Conservation (phyloP, 2,797 vertebrate genomes). For the Pipistrellus pipistrellus region DNA sequence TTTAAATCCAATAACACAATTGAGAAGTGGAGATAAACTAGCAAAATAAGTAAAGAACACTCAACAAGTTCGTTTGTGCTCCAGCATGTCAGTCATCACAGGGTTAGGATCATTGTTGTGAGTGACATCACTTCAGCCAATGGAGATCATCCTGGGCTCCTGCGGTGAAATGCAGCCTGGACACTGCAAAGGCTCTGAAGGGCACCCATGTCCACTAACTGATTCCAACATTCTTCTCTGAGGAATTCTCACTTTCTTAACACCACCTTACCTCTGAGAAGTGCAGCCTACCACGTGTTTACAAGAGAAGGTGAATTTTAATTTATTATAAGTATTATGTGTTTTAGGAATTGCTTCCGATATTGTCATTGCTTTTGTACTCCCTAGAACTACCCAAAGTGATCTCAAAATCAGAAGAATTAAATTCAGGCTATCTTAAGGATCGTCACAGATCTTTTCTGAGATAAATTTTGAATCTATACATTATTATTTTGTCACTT, state of each 20-base stretch:
- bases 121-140: neutral
- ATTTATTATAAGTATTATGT: neutral
- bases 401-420: constrained; percentile 2
- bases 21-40: neutral
- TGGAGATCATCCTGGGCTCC: neutral
- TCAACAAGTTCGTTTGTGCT: neutral
- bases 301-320: neutral
- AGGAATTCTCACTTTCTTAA: neutral
- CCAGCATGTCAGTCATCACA: rapidly evolving
- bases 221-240: neutral
- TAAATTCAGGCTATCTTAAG: neutral
- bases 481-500: neutral
- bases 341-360: neutral
- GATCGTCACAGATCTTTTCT: neutral
- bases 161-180: neutral
- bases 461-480: neutral
- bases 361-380: neutral
- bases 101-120: neutral
- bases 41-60: neutral
- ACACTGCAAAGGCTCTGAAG: neutral
- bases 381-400: neutral
- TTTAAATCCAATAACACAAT: neutral
- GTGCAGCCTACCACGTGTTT: neutral
- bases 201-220: neutral
- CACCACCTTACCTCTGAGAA: neutral